phyloP scores from a whole-genome alignment of 1,140 invertebrate genomes.

The Campoletis sonorensis region DNA sequence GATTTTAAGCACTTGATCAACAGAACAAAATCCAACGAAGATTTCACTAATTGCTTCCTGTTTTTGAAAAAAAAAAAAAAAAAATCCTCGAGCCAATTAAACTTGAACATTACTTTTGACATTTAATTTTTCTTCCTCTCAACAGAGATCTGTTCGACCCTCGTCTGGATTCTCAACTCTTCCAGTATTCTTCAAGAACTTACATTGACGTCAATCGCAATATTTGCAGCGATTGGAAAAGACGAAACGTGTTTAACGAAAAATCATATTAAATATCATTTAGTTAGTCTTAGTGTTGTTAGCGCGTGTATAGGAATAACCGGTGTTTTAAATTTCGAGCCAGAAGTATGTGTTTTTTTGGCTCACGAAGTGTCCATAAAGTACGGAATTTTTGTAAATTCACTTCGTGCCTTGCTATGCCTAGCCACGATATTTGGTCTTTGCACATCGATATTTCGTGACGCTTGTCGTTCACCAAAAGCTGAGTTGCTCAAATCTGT shows the following conservation, averaged over 20 bases:
- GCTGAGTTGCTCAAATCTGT: slow-evolving; percentile 69
- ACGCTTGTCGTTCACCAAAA: slow-evolving; percentile 67
- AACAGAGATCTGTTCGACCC: slow-evolving; percentile 73
- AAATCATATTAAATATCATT: slow-evolving; percentile 78
- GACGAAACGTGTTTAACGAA: slow-evolving; percentile 72
- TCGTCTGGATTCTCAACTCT: slow-evolving; percentile 77
- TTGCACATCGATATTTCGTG: slow-evolving; percentile 59
- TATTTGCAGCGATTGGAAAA: slow-evolving; percentile 74
- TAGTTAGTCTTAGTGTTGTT: slow-evolving; percentile 76
- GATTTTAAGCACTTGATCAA: too few species aligned
- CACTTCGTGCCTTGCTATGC: slow-evolving; percentile 71
- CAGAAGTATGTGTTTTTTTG: slow-evolving; percentile 73
- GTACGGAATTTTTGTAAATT: slow-evolving; percentile 76
- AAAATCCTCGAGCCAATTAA: too few species aligned
- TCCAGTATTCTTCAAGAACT: slow-evolving; percentile 78
- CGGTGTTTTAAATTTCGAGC: slow-evolving; percentile 71
- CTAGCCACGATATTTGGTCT: slow-evolving; percentile 65
- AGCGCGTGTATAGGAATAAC: slow-evolving; percentile 75
- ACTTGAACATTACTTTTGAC: background rate
- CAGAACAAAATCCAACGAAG: too few species aligned
- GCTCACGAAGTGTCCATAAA: slow-evolving; percentile 74
- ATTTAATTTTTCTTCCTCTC: slow-evolving; percentile 41
- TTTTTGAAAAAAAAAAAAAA: too few species aligned
- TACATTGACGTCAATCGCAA: slow-evolving; percentile 76
- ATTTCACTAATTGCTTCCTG: too few species aligned